These are phyloP conservation scores for Machaerirhynchus nigripectus DNA, from an alignment of 2,113 vertebrate genomes.

Conservation along the genomic window DNA sequence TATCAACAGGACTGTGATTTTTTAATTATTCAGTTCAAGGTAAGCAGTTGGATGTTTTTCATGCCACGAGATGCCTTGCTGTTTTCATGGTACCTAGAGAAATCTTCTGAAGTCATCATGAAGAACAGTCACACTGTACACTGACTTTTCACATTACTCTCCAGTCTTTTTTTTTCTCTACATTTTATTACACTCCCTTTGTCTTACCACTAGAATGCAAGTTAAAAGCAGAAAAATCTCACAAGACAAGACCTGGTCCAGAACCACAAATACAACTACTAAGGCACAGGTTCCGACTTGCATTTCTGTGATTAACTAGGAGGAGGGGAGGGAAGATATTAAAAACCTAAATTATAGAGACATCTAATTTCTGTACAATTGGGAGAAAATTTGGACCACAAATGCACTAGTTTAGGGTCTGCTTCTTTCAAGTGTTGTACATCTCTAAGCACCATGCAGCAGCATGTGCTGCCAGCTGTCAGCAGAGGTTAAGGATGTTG, in stretches of 20 bases:
- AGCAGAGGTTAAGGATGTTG: background rate
- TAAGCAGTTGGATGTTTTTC: background rate
- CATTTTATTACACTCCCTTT: slow-evolving; percentile 1
- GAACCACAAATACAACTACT: background rate
- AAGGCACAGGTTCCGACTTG: background rate
- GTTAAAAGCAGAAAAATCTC: background rate
- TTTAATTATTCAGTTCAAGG: background rate
- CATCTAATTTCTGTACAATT: background rate
- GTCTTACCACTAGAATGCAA: background rate
- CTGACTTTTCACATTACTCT: background rate
- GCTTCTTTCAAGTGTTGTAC: background rate
- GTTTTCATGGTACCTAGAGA: background rate
- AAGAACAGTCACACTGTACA: background rate
- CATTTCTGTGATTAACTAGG: background rate
- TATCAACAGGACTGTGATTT: background rate
- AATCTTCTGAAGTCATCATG: background rate
- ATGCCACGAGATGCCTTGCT: background rate
- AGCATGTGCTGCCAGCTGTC: background rate
- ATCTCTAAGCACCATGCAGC: background rate
- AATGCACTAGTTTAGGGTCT: background rate
- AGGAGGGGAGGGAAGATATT: background rate
- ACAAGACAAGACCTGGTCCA: background rate
- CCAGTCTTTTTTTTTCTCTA: background rate
- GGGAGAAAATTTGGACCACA: background rate
- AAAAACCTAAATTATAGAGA: background rate